Percentiles rank a stretch among this genome's conserved stretches.
Conservation (phyloP, 2,113 vertebrate genomes). For the Nettapus auritus region DNA sequence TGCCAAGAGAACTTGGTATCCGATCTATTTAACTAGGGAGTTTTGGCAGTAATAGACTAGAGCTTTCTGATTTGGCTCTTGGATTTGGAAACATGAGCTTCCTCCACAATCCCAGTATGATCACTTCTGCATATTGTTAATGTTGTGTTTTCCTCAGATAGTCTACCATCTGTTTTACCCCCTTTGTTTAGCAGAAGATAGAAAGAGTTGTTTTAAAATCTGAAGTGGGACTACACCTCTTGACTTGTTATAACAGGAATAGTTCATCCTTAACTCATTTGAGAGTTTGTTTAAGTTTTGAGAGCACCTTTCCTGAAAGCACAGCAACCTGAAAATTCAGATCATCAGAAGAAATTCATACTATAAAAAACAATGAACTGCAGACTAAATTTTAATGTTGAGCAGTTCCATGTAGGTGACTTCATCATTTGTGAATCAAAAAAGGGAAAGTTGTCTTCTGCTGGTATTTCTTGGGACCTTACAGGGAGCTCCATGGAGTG, state of each 20-base stretch:
- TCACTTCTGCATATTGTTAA: neutral
- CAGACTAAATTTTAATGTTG: neutral
- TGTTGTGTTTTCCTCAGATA: neutral
- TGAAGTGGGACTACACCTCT: neutral
- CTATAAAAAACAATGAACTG: neutral
- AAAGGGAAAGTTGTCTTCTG: neutral
- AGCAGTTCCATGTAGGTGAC: neutral
- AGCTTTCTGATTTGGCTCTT: neutral
- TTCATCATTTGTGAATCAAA: neutral
- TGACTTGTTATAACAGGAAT: neutral
- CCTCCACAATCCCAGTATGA: neutral
- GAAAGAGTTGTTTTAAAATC: neutral
- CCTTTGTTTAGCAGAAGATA: conserved; percentile 5
- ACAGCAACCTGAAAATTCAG: neutral
- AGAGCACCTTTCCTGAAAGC: neutral
- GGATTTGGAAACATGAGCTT: neutral
- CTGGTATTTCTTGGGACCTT: neutral
- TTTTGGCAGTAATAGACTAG: neutral
- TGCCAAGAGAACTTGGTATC: neutral
- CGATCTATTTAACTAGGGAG: neutral
- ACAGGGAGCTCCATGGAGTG: neutral
- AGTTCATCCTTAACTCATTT: neutral
- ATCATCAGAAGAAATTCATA: neutral
- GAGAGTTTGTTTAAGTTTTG: neutral
- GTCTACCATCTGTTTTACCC: neutral